phyloP scores from a whole-genome alignment of 2,113 vertebrate species.

The Eira barbara region DNA sequence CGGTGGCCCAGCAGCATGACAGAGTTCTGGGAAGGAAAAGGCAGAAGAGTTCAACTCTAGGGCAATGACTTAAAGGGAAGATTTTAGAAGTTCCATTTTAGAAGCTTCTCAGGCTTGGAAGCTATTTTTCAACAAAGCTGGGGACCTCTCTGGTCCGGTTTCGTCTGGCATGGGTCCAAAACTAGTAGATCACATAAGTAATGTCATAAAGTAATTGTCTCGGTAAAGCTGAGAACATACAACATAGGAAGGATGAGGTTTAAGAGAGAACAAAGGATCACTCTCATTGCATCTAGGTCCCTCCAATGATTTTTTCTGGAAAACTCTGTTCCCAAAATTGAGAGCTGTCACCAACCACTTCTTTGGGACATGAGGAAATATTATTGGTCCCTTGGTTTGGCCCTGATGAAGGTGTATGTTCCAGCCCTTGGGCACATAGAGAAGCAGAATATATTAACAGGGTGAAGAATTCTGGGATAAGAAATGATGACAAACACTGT shows the following conservation, averaged over 20 bases:
- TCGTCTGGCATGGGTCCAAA: neutral
- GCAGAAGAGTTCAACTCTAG: neutral
- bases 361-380: neutral
- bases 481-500: neutral
- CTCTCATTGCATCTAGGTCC: neutral
- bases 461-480: neutral
- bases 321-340: neutral
- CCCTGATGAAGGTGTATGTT: neutral
- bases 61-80: neutral
- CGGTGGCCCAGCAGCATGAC: neutral
- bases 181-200: neutral
- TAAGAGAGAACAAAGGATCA: neutral
- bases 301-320: neutral
- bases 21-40: neutral
- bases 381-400: neutral
- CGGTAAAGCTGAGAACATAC: neutral
- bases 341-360: neutral
- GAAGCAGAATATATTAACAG: neutral
- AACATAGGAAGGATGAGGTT: neutral
- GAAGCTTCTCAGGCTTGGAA: neutral
- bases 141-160: neutral
- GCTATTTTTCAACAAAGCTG: neutral
- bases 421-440: neutral
- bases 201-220: neutral
- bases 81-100: neutral